Conservation (phyloP, 2,113 vertebrate species). For the Cromileptes altivelis region DNA sequence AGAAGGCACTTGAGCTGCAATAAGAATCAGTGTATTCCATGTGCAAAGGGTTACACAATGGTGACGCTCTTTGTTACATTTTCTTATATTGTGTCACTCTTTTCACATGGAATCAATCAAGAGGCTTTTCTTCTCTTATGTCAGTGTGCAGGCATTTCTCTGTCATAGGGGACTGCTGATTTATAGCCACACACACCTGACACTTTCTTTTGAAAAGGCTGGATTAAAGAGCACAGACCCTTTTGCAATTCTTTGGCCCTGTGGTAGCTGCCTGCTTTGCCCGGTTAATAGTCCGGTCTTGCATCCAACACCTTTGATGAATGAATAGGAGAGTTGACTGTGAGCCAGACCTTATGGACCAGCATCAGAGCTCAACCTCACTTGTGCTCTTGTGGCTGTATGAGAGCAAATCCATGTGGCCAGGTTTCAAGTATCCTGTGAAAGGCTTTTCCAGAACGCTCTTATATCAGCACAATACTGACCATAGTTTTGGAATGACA, state of each 20-base stretch:
- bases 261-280: neutral
- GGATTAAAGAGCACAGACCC: neutral
- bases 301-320: conserved; percentile 1
- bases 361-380: neutral
- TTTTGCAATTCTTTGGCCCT: neutral
- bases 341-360: neutral
- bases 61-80: neutral
- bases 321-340: neutral
- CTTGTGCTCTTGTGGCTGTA: neutral
- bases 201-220: neutral
- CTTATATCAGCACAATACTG: neutral
- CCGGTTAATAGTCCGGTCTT: neutral
- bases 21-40: neutral
- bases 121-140: neutral
- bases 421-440: neutral
- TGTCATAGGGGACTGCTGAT: neutral
- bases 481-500: neutral
- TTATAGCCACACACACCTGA: neutral
- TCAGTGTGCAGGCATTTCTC: neutral
- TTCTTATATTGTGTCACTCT: neutral
- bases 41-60: neutral
- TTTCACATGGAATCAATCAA: neutral
- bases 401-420: neutral
- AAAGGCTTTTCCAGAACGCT: neutral
- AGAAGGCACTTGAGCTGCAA: neutral